These are phyloP conservation scores for Anagyrus pseudococci DNA, from an alignment of 2,888 invertebrate genomes.

Conservation along the genomic window DNA sequence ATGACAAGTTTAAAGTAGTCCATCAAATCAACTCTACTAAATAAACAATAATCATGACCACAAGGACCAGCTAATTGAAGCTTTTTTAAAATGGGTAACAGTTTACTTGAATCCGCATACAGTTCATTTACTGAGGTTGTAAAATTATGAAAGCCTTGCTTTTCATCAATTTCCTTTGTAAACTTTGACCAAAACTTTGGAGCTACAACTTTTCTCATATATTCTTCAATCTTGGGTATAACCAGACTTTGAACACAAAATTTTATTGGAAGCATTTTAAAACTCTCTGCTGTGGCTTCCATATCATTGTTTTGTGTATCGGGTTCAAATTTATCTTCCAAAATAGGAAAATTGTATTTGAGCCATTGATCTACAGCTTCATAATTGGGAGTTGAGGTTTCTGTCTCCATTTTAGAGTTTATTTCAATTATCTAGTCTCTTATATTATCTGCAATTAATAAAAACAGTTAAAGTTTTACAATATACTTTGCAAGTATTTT, in stretches of 20 bases:
- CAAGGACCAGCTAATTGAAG: constrained; percentile 63
- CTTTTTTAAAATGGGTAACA: constrained; percentile 66
- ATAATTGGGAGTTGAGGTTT: too few relatives aligned
- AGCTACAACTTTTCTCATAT: constrained; percentile 68
- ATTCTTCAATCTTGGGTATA: constrained; percentile 66
- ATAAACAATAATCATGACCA: constrained; percentile 58
- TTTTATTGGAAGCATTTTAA: constrained; percentile 19
- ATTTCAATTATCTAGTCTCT: too few relatives aligned
- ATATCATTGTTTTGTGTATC: constrained; percentile 12
- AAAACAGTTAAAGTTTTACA: too few relatives aligned
- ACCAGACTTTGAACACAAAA: constrained; percentile 54
- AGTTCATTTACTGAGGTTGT: constrained; percentile 72
- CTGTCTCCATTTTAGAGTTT: too few relatives aligned
- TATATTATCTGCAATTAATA: too few relatives aligned
- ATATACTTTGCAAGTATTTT: too few relatives aligned
- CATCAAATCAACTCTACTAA: constrained; percentile 66
- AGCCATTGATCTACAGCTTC: too few relatives aligned
- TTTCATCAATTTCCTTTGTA: constrained; percentile 61
- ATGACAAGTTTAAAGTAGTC: constrained; percentile 71
- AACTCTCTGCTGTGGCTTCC: constrained; percentile 27
- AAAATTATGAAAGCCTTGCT: constrained; percentile 71
- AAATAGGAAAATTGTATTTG: constrained; percentile 38
- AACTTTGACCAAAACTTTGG: constrained; percentile 75
- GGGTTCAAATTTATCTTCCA: constrained; percentile 24
- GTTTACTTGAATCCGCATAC: constrained; percentile 66